These are phyloP conservation scores for Cryptotis parvus DNA, from an alignment of 2,113 vertebrate genomes.

Conservation along the genomic window DNA sequence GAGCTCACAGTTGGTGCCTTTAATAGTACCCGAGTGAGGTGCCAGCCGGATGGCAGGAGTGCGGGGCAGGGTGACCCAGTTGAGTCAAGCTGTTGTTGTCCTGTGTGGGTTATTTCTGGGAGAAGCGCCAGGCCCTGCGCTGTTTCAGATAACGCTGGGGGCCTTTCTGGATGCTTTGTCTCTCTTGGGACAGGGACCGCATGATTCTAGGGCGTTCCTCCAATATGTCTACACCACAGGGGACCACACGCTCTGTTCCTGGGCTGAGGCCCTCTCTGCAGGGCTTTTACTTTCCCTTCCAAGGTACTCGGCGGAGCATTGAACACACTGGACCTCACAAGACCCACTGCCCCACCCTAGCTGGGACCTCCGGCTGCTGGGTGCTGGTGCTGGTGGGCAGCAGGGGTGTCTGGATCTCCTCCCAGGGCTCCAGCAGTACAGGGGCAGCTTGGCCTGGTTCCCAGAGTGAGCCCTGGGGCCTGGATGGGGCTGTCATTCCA, in stretches of 20 bases:
- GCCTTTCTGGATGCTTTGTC: background rate
- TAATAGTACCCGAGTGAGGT: background rate
- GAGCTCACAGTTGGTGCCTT: background rate
- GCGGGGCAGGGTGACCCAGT: background rate
- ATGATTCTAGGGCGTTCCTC: background rate
- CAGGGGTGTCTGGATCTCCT: background rate
- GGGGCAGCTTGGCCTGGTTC: background rate
- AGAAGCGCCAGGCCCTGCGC: background rate
- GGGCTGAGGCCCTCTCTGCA: background rate
- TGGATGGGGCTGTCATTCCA: background rate
- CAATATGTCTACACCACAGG: background rate
- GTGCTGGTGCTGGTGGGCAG: background rate
- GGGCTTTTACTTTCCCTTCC: background rate
- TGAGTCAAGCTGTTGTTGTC: background rate
- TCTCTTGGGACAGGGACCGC: background rate
- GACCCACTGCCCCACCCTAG: background rate
- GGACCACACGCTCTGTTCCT: rapidly evolving
- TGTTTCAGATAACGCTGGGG: background rate
- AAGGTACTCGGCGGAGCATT: background rate
- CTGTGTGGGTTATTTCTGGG: background rate
- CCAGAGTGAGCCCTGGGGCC: slow-evolving; percentile 14
- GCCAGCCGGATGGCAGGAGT: background rate
- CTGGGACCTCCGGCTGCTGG: background rate
- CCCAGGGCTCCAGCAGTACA: rapidly evolving
- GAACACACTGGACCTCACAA: background rate